phyloP scores from a whole-genome alignment of 1,140 invertebrate species.

The Drosophila sproati region DNA sequence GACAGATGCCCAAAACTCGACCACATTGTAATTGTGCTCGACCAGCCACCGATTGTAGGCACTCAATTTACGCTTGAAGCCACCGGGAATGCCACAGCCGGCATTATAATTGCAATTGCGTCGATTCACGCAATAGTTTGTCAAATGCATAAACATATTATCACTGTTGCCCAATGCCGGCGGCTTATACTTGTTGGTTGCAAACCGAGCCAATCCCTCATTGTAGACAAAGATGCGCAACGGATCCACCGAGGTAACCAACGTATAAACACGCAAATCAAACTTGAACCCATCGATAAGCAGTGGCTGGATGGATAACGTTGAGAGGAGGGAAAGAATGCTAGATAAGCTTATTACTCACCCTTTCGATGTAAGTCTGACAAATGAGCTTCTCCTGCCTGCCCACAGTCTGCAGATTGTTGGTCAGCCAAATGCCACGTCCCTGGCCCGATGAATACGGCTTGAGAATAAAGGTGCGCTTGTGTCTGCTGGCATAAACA shows the following conservation, averaged over 20 bases:
- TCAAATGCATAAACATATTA: conserved; percentile 98
- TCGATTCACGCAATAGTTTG: conserved; percentile 98
- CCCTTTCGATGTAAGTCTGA: conserved; percentile 90
- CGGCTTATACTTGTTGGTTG: conserved; percentile 92
- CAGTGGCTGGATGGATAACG: conserved; percentile 87
- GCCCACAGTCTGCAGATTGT: conserved; percentile 90
- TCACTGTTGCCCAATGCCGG: conserved; percentile 91
- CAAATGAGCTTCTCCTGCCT: conserved; percentile 92
- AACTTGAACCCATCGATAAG: conserved; percentile 98
- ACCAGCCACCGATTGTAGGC: conserved; percentile 91
- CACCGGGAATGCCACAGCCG: conserved; percentile 87
- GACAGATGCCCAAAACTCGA: conserved; percentile 91
- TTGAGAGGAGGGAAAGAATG: neutral
- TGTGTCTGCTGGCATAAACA: conserved; percentile 84
- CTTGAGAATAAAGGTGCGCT: conserved; percentile 95
- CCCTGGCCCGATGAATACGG: conserved; percentile 95
- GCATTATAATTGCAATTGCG: conserved; percentile 90
- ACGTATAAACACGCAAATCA: conserved; percentile 97
- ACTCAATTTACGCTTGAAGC: conserved; percentile 94
- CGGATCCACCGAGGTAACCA: conserved; percentile 97
- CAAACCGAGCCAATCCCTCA: conserved; percentile 96
- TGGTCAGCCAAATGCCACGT: conserved; percentile 93
- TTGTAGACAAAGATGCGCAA: conserved; percentile 97
- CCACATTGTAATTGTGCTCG: conserved; percentile 90
- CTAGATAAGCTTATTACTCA: conserved; percentile 15